These are phyloP conservation scores for Coryphaenoides rupestris DNA, from an alignment of 2,113 vertebrate genomes.

Conservation along the genomic window DNA sequence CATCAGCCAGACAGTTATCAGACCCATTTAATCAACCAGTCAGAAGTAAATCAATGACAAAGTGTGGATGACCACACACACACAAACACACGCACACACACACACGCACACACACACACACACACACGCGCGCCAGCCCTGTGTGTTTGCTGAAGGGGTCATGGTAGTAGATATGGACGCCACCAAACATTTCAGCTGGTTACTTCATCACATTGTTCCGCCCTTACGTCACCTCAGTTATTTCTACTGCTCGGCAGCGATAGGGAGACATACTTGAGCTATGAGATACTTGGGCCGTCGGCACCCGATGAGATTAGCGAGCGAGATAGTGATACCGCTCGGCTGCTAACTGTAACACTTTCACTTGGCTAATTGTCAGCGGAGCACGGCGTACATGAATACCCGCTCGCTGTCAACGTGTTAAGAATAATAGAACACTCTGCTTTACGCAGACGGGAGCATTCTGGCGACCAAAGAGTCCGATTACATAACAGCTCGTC, in stretches of 20 bases:
- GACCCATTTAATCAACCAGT: conserved; percentile 22
- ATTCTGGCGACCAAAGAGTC: too few relatives aligned
- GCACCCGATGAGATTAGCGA: conserved; percentile 9
- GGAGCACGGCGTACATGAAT: neutral
- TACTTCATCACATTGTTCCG: conserved; percentile 50
- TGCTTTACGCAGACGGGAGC: too few relatives aligned
- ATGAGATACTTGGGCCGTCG: conserved; percentile 19
- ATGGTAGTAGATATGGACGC: conserved; percentile 27
- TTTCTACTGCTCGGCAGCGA: conserved; percentile 21
- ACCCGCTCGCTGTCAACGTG: neutral
- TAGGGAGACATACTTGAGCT: conserved; percentile 39
- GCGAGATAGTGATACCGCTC: conserved; percentile 2
- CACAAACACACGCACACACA: too few relatives aligned
- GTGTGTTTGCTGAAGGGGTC: conserved; percentile 19
- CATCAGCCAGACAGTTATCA: too few relatives aligned
- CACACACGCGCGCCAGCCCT: neutral
- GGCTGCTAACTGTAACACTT: neutral
- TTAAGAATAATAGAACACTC: too few relatives aligned
- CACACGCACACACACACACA: too few relatives aligned
- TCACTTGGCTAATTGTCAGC: neutral
- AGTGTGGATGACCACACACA: neutral
- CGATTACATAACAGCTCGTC: too few relatives aligned
- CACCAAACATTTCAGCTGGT: conserved; percentile 35
- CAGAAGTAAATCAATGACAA: conserved; percentile 36
- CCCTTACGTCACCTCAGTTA: conserved; percentile 35